A percentile compares a stretch with the other conserved stretches of the same genome.
phyloP scores from a whole-genome alignment of 2,888 invertebrate species.

The Mythimna ferrago region DNA sequence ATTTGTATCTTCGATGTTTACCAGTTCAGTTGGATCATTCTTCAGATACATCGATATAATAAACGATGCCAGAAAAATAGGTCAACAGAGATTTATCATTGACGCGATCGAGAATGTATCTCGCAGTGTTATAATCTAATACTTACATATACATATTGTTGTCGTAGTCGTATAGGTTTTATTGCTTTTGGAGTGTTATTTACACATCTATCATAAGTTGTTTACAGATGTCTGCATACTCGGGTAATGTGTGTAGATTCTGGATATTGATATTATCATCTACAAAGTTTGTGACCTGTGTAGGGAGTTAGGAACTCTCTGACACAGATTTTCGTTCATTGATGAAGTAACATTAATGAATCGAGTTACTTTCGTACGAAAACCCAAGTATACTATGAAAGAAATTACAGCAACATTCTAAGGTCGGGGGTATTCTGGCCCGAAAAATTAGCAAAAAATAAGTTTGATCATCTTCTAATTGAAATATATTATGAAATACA shows the following conservation, averaged over 20 bases:
- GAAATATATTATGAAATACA: too few species aligned
- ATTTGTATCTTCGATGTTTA: constrained; percentile 52
- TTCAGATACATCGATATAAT: constrained; percentile 47
- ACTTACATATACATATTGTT: constrained; percentile 24
- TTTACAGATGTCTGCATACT: constrained; percentile 27
- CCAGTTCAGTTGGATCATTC: constrained; percentile 31
- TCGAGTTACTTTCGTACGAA: constrained; percentile 23
- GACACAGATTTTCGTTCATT: constrained; percentile 35
- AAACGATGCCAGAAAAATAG: constrained; percentile 51
- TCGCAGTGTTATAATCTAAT: constrained; percentile 49
- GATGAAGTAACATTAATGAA: constrained; percentile 32
- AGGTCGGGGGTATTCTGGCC: too few species aligned
- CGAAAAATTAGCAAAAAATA: too few species aligned
- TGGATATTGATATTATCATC: constrained; percentile 29
- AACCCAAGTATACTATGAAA: not conserved
- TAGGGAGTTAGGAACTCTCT: not conserved
- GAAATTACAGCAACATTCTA: too few species aligned
- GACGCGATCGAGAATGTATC: constrained; percentile 47
- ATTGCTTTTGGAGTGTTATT: constrained; percentile 41
- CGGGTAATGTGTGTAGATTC: constrained; percentile 6
- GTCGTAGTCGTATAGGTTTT: constrained; percentile 40
- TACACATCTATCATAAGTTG: constrained; percentile 32
- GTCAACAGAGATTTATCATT: constrained; percentile 52
- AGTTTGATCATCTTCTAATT: too few species aligned
- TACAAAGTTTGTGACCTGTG: constrained; percentile 22